A percentile compares a stretch with the other conserved stretches of the same genome.
These are phyloP conservation scores for Cassiopea xamachana DNA, from an alignment of 30 jellyfish, hydroid and myxozoan genomes.

Conservation along the genomic window DNA sequence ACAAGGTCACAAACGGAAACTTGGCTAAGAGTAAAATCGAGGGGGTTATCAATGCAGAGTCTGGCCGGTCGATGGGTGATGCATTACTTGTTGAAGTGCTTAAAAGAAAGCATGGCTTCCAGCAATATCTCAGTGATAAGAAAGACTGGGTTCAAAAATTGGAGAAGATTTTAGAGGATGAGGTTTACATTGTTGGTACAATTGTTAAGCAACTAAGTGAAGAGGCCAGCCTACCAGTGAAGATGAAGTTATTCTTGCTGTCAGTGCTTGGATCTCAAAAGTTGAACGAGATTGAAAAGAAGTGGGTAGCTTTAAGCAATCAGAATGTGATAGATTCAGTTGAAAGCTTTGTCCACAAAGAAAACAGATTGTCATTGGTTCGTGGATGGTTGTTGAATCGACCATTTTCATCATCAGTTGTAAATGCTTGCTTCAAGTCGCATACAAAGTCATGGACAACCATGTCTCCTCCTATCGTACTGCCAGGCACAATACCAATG, in stretches of 20 bases:
- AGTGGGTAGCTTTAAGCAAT: conserved; percentile 26
- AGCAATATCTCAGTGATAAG: conserved; percentile 23
- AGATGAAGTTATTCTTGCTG: conserved; percentile 45
- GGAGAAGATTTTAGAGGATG: conserved; percentile 43
- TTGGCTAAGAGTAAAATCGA: conserved; percentile 13
- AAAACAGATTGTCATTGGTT: conserved; percentile 6
- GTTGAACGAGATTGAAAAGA: conserved; percentile 7
- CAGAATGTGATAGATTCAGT: conserved; percentile 34
- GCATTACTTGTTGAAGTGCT: conserved; percentile 40
- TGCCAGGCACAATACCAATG: conserved; percentile 13
- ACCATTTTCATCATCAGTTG: conserved; percentile 16
- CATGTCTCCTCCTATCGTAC: not conserved
- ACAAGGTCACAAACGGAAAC: conserved; percentile 34
- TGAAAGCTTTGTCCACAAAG: conserved; percentile 18
- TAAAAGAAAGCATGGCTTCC: conserved; percentile 43
- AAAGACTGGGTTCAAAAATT: conserved; percentile 30
- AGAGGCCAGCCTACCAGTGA: conserved; percentile 28
- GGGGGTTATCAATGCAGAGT: not conserved
- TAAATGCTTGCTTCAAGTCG: conserved; percentile 34
- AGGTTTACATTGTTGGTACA: conserved; percentile 51
- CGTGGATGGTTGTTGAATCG: conserved; percentile 33
- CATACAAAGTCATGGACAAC: conserved; percentile 45
- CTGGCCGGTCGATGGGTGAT: conserved; percentile 35
- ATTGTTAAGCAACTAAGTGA: conserved; percentile 40
- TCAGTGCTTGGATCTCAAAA: conserved; percentile 40